Percentiles rank a stretch among this genome's conserved stretches.
These are phyloP conservation scores for Camponotus floridanus DNA, from an alignment of 1,140 invertebrate genomes.

Conservation along the genomic window DNA sequence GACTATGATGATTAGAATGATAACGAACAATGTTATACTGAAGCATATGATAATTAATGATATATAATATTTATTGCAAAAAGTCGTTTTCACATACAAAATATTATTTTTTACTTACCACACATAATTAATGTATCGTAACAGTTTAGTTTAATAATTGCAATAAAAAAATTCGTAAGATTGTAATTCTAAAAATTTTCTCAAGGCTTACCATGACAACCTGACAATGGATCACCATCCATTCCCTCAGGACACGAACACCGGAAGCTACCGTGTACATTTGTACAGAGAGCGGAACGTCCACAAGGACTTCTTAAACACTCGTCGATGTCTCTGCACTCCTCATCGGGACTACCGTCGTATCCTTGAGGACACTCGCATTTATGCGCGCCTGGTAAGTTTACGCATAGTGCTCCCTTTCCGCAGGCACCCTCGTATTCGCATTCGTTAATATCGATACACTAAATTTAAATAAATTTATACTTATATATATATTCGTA, in stretches of 20 bases:
- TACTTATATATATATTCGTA: background rate
- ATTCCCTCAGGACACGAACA: slow-evolving; percentile 93
- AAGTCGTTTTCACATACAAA: background rate
- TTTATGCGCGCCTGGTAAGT: slow-evolving; percentile 91
- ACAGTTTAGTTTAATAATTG: background rate
- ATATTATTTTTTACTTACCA: slow-evolving; percentile 4
- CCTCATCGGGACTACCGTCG: slow-evolving; percentile 91
- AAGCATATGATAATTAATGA: slow-evolving; percentile 33
- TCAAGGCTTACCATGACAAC: slow-evolving; percentile 89
- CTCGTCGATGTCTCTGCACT: slow-evolving; percentile 91
- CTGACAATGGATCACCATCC: slow-evolving; percentile 90
- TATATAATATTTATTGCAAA: background rate
- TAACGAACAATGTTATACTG: background rate
- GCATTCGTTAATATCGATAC: slow-evolving; percentile 95
- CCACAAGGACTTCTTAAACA: slow-evolving; percentile 91
- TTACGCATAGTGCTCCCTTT: slow-evolving; percentile 92
- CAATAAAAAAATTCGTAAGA: background rate
- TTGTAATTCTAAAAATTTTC: slow-evolving; percentile 35
- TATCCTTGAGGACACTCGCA: slow-evolving; percentile 94
- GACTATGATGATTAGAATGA: background rate
- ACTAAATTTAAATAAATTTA: slow-evolving; percentile 83
- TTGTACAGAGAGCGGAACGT: slow-evolving; percentile 90
- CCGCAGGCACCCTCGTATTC: slow-evolving; percentile 91
- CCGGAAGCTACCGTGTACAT: slow-evolving; percentile 90
- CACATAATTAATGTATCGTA: background rate